Base-by-base conservation (phyloP, 2,113 vertebrate genomes). In the Bolborhynchus lineola region DNA sequence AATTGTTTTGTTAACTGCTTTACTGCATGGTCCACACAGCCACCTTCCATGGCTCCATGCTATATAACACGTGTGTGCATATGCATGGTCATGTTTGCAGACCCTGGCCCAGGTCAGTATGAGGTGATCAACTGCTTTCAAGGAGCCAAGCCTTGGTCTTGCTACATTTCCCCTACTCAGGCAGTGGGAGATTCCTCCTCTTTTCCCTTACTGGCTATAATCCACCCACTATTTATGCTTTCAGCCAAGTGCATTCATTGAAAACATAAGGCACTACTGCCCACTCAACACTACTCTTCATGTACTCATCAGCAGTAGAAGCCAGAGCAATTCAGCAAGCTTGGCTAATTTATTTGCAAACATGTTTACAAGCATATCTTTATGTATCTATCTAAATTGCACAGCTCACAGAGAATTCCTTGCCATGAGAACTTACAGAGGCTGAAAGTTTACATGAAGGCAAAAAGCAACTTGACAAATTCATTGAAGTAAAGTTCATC, bases 201-300 rank as follows among this genome's bases (percentile, higher is more conserved):
- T 88, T 88, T 86, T 72, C 52, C 28, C 35, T 91, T 37, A 44
- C 70, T 74, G 77, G 69, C 92, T 89, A 33, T 69, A 94, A 89
- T 93, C 77, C 84, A 86, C 39, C 17, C 69, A 46, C 78, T 91
- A 53, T 94, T 94, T 93, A 84, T 85, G 63, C 78, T 95, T 74
- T 81, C 72, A 86, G 68, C 46, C 47, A 82, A 68, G 92, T 21
- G n/a, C 65, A 76, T 64, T 92, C 35, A 47, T 62, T 89, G 80
- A 91, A 96, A 96, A 88, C 92, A 93, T 90, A 92, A 92, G 90
- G 88, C 80, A 63, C 31, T 85, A 8, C 88, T 95, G 82, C 93
- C 92, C 85, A 93, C 57, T 94, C 74, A 87, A 3, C 39, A 4
- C 44, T 85, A 41, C 57, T 76, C 44, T 49, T 89, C 28, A 5